A percentile compares a stretch with the other conserved stretches of the same genome.
Conservation (phyloP, 2,888 invertebrate species). For the Gibbula magus region DNA sequence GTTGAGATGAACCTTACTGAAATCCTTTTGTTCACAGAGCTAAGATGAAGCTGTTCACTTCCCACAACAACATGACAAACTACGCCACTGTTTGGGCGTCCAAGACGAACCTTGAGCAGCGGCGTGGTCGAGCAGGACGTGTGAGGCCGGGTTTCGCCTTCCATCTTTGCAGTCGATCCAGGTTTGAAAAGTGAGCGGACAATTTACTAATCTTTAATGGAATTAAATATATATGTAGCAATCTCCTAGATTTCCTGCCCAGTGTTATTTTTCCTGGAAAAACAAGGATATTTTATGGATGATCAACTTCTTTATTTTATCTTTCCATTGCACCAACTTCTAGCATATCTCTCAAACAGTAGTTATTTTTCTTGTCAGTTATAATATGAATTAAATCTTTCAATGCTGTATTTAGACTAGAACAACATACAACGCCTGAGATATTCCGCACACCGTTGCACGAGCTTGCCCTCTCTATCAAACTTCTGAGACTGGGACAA, state of each 20-base stretch:
- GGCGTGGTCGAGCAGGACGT: constrained; percentile 95
- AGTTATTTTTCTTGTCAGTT: not conserved
- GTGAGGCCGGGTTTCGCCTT: constrained; percentile 95
- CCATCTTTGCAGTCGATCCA: constrained; percentile 84
- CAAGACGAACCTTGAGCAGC: constrained; percentile 93
- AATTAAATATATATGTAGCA: too few relatives aligned
- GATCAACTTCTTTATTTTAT: too few relatives aligned
- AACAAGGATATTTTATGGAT: too few relatives aligned
- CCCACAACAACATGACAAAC: constrained; percentile 98
- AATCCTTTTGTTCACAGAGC: too few relatives aligned
- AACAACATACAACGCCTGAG: constrained; percentile 93
- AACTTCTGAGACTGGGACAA: constrained; percentile 90
- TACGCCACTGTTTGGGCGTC: constrained; percentile 96
- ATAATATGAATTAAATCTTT: not conserved
- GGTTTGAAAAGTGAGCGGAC: constrained; percentile 73
- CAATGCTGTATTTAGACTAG: constrained; percentile 70
- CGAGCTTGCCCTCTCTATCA: constrained; percentile 93
- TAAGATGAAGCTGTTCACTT: constrained; percentile 97
- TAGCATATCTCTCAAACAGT: too few relatives aligned
- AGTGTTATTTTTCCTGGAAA: too few relatives aligned
- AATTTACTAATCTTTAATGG: not conserved
- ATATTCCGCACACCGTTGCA: constrained; percentile 98
- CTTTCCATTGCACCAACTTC: too few relatives aligned
- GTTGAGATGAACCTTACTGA: too few relatives aligned
- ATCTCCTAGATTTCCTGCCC: too few relatives aligned